Evolutionary conservation across 2,113 vertebrate genomes (phyloP).

Genomic region (Tor tambroides): DNA sequence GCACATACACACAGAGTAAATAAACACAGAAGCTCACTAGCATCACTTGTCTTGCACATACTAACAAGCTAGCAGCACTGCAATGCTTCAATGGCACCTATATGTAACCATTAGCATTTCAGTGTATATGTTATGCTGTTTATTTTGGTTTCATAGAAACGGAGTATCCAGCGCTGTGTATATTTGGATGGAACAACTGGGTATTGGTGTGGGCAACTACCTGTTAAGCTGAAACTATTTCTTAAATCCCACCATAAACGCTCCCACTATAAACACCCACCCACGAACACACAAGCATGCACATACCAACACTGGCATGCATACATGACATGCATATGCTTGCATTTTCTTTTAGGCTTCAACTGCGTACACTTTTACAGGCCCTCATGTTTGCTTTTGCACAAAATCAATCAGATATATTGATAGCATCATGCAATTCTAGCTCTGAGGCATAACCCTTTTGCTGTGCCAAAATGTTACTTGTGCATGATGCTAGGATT

Average conservation of each 20-base stretch:
- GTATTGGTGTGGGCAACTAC: conserved; percentile 16
- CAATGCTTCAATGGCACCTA: neutral
- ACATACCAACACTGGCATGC: conserved; percentile 23
- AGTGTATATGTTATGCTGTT: conserved; percentile 22
- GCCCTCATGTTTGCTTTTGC: neutral
- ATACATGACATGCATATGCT: neutral
- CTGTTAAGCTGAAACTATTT: conserved; percentile 19
- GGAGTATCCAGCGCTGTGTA: conserved; percentile 23
- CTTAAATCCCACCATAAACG: conserved; percentile 14
- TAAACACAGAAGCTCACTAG: conserved; percentile 23
- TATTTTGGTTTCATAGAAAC: conserved; percentile 34
- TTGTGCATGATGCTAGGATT: conserved; percentile 71
- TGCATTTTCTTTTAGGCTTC: neutral
- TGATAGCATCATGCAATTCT: conserved; percentile 53
- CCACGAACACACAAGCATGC: conserved; percentile 5
- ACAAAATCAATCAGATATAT: conserved; percentile 56
- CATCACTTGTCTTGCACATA: neutral
- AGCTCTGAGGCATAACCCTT: conserved; percentile 55
- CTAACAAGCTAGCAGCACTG: neutral
- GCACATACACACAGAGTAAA: conserved; percentile 23
- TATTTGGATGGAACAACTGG: conserved; percentile 61
- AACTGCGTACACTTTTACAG: neutral
- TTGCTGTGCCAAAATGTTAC: conserved; percentile 67
- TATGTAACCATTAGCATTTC: conserved; percentile 15
- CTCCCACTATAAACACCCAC: conserved; percentile 21